Base-by-base conservation (phyloP, 2,797 vertebrate genomes). In the Coregonus sp. region DNA sequence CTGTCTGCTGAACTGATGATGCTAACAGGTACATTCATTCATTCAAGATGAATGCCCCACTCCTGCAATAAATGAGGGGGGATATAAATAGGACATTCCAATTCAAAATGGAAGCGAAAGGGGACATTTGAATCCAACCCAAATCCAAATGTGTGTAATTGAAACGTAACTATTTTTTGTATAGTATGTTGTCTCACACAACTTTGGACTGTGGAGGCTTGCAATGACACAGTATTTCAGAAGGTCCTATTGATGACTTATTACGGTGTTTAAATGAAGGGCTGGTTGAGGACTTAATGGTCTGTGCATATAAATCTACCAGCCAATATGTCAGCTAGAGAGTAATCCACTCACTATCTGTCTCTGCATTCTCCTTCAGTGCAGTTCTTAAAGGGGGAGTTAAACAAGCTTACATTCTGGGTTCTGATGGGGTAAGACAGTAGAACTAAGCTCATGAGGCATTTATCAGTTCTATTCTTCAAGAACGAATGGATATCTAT, bases 181-280 rank as follows among this genome's bases (percentile, higher is more conserved):
- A 7, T 63, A 63, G 7, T 25, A 81, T 65, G 3, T 15, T 40
- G 40, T 75, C 63, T 73, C 73, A 75, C 61, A 73, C 68, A 80
- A 80, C 75, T 63, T 80, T 70, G 68, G 37, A n/a, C 50, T 70
- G 72, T 79, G 66, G 73, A 77, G 79, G 35, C 4, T 7, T 31
- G 47, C 18, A 25, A 33, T 73, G 7, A 51, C 37, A 37, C 35
- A 4, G 25, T 33, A 67, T 71, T 73, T 86, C 81, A 81, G 84
- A 90, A 81, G 75, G 81, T 75, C 50, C 31, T 81, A 86, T 86
- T 84, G 85, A 87, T 88, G 83, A 83, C 75, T 85, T 85, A 87
- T 88, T 84, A 83, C 75, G 79, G 85, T 52, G 74, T 73, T 54
- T 80, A 74, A 85, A 80, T 81, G 80, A 79, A 40, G 79, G n/a